These are phyloP conservation scores for Cliona cf. orientalis DNA, from an alignment of 37 sponge, comb jelly and placozoan species.

Conservation along the genomic window DNA sequence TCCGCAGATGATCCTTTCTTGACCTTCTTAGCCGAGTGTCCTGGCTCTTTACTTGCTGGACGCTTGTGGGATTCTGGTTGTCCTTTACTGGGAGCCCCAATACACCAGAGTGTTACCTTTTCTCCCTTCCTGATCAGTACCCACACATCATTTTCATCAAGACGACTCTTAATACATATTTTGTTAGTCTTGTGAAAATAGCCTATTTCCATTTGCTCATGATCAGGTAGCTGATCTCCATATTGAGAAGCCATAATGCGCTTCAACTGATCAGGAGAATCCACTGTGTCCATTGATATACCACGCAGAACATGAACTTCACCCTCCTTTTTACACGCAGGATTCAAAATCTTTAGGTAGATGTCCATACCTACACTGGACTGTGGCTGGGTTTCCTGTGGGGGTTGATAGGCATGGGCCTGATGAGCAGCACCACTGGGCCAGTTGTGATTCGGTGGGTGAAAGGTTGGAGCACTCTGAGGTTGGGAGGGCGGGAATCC, in stretches of 20 bases:
- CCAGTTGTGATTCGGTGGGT: too few relatives aligned
- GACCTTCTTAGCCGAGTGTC: not conserved
- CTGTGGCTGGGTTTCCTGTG: too few relatives aligned
- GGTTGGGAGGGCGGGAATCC: too few relatives aligned
- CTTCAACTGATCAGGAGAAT: not conserved
- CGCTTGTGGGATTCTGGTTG: not conserved
- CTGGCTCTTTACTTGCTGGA: not conserved
- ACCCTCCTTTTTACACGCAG: not conserved
- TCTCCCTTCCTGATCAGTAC: not conserved
- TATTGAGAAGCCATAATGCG: not conserved
- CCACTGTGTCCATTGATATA: not conserved
- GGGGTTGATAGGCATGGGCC: too few relatives aligned
- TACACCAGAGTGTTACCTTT: slow-evolving; percentile 2
- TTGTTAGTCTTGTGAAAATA: not conserved
- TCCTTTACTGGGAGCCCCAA: not conserved
- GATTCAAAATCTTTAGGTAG: not conserved
- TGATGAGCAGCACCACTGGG: too few relatives aligned
- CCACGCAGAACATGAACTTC: not conserved
- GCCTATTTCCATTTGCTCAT: not conserved
- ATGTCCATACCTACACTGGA: too few relatives aligned
- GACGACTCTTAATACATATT: not conserved
- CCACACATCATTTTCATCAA: slow-evolving; percentile 4
- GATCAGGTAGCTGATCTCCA: not conserved
- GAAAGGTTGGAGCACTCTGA: too few relatives aligned
- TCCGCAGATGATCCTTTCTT: not conserved